Conservation (phyloP, 2,797 vertebrate species). For the Acanthurus lineatus region DNA sequence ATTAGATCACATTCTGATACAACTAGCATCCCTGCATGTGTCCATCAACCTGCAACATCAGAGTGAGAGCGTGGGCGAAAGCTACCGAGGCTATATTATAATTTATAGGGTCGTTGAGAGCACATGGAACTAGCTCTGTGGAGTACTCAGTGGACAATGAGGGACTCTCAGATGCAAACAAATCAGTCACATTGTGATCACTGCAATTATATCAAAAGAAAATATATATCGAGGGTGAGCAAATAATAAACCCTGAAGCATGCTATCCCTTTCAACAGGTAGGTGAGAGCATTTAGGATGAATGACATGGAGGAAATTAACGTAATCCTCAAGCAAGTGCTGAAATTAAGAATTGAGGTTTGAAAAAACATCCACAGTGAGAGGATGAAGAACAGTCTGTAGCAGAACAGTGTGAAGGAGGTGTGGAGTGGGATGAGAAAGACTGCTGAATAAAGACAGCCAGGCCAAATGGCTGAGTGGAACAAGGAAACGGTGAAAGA, state of each 20-base stretch:
- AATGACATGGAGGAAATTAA: slow-evolving; percentile 41
- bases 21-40: slow-evolving; percentile 43
- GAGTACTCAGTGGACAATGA: slow-evolving; percentile 30
- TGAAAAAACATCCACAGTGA: slow-evolving; percentile 72
- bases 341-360: slow-evolving; percentile 54
- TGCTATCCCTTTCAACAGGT: slow-evolving; percentile 37
- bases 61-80: slow-evolving; percentile 29
- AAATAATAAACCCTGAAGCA: slow-evolving; percentile 30
- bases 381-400: slow-evolving; percentile 74
- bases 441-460: slow-evolving; percentile 68
- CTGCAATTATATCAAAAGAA: slow-evolving; percentile 16
- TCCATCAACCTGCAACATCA: slow-evolving; percentile 50
- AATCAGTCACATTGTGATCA: slow-evolving; percentile 36
- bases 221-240: not conserved
- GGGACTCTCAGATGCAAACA: slow-evolving; percentile 33
- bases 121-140: slow-evolving; percentile 37
- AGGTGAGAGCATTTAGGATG: slow-evolving; percentile 32
- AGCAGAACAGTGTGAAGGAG: slow-evolving; percentile 78
- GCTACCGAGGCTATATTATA: slow-evolving; percentile 33
- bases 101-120: slow-evolving; percentile 45
- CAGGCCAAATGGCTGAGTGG: slow-evolving; percentile 73
- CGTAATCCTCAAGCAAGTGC: slow-evolving; percentile 45
- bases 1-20: slow-evolving; percentile 40
- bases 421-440: slow-evolving; percentile 81
- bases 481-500: slow-evolving; percentile 48